Conservation (phyloP, 2,797 vertebrate genomes). For the Typhlichthys eigenmanni region DNA sequence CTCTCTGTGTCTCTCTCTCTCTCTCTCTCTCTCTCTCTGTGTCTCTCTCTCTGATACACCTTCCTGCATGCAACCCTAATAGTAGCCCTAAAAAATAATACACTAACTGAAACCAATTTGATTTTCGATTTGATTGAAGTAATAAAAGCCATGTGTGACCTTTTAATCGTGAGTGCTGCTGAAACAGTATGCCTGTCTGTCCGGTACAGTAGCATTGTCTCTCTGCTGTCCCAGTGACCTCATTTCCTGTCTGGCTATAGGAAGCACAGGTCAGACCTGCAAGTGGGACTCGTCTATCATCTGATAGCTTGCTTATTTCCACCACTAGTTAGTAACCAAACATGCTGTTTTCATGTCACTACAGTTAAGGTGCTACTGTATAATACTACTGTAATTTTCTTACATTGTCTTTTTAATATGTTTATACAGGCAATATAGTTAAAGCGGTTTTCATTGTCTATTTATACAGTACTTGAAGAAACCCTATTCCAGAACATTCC, state of each 20-base stretch:
- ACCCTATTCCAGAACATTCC: too few relatives aligned
- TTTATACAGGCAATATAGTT: too few relatives aligned
- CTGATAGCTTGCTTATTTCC: too few relatives aligned
- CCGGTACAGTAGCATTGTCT: conserved; percentile 29
- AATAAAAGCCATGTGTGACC: conserved; percentile 26
- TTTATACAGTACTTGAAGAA: too few relatives aligned
- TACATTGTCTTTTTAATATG: too few relatives aligned
- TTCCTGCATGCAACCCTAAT: conserved; percentile 34
- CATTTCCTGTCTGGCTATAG: conserved; percentile 35
- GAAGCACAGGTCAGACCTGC: too few relatives aligned
- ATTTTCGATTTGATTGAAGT: conserved; percentile 26
- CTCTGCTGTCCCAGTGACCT: conserved; percentile 61
- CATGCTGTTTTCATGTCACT: too few relatives aligned
- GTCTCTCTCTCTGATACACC: neutral
- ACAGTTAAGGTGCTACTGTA: too few relatives aligned
- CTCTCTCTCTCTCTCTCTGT: conserved; percentile 12
- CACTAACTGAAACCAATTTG: conserved; percentile 29
- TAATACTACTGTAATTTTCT: too few relatives aligned
- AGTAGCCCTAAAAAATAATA: conserved; percentile 44
- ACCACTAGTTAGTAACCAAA: too few relatives aligned
- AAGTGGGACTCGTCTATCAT: too few relatives aligned
- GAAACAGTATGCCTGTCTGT: conserved; percentile 58
- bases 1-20: neutral
- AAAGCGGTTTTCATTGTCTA: too few relatives aligned
- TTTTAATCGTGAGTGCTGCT: conserved; percentile 10